A percentile compares a stretch with the other conserved stretches of the same genome.
Conservation (phyloP, 2,113 vertebrate species). For the Monopterus albus region DNA sequence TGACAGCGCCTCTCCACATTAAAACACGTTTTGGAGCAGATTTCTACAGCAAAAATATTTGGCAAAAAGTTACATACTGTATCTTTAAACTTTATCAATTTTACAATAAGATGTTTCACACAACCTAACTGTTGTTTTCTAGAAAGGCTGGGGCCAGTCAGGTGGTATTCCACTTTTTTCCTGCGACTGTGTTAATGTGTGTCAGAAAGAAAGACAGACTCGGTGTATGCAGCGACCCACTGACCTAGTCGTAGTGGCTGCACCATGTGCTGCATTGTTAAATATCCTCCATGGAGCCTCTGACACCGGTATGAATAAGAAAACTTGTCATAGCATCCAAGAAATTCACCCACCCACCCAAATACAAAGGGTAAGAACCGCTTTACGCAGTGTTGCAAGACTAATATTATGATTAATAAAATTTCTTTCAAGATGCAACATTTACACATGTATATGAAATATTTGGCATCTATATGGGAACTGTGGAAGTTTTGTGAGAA, state of each 20-base stretch:
- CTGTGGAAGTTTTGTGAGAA: no score
- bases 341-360: not conserved
- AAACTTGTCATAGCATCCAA: not conserved
- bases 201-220: slow-evolving; percentile 12
- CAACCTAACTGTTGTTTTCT: not conserved
- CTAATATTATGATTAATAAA: no score
- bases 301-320: not conserved
- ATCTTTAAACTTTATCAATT: no score
- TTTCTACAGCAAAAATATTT: no score
- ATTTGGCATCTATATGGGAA: no score
- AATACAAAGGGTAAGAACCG: not conserved
- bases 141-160: slow-evolving; percentile 16
- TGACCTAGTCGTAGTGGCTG: slow-evolving; percentile 24
- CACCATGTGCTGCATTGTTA: slow-evolving; percentile 19
- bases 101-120: no score
- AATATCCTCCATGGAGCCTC: slow-evolving; percentile 24
- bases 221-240: slow-evolving; percentile 27
- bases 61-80: no score
- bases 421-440: no score
- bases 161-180: slow-evolving; percentile 31
- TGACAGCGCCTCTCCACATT: no score
- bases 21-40: no score
- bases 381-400: no score
- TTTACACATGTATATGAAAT: no score
- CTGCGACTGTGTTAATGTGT: slow-evolving; percentile 33